Percentiles rank a stretch among this genome's conserved stretches.
These are phyloP conservation scores for Bubo bubo DNA, from an alignment of 2,113 vertebrate genomes.

Conservation along the genomic window DNA sequence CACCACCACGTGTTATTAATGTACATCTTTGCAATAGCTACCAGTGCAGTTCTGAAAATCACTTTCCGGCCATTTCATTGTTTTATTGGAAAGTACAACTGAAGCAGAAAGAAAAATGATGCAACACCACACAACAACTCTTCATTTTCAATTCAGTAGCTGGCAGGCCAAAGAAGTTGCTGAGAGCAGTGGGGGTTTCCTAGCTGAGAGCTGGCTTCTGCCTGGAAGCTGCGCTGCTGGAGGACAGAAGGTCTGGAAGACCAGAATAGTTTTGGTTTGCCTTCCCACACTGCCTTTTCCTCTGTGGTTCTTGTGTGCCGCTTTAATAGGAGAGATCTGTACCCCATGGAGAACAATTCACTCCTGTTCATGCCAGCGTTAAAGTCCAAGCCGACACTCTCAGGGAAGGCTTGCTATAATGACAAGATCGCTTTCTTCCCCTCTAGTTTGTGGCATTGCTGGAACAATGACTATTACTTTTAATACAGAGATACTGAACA, in stretches of 20 bases:
- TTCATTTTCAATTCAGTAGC: neutral
- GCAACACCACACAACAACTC: neutral
- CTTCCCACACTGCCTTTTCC: neutral
- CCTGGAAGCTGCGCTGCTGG: neutral
- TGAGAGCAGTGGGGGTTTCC: neutral
- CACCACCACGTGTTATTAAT: neutral
- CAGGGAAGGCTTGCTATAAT: neutral
- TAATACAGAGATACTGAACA: neutral
- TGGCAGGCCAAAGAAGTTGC: conserved; percentile 15
- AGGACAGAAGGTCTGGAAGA: neutral
- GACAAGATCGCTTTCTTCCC: neutral
- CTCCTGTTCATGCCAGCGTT: neutral
- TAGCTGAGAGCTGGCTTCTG: neutral
- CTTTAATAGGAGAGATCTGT: neutral
- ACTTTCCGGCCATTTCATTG: conserved; percentile 15
- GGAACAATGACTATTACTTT: neutral
- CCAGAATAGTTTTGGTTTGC: neutral
- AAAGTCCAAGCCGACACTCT: neutral
- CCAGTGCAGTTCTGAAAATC: conserved; percentile 9
- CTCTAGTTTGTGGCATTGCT: neutral
- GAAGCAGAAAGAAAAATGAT: conserved; percentile 43
- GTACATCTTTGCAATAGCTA: neutral
- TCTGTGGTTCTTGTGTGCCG: neutral
- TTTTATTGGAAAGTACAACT: conserved; percentile 23
- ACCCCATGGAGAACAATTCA: neutral